Evolutionary conservation across 2,888 invertebrate species (phyloP).

Genomic region (Argyresthia albistria): DNA sequence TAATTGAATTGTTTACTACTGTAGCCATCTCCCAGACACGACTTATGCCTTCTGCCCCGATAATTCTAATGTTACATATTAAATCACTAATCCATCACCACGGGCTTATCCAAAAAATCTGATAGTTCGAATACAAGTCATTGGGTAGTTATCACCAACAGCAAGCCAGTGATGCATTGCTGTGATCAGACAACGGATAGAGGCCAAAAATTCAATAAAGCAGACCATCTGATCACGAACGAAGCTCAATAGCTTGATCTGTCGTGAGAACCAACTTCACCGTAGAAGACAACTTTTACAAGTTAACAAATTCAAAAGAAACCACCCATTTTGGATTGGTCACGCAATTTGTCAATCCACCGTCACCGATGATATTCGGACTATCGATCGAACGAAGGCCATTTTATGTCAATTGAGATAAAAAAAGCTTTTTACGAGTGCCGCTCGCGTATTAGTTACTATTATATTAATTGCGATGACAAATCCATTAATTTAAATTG

Average conservation of each 20-base stretch:
- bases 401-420: constrained; percentile 64
- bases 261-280: constrained; percentile 59
- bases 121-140: too few species aligned
- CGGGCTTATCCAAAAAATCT: neutral
- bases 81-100: too few species aligned
- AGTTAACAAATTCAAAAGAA: constrained; percentile 53
- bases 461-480: constrained; percentile 71
- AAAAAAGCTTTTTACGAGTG: constrained; percentile 50
- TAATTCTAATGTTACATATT: neutral
- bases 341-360: constrained; percentile 69
- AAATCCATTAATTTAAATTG: constrained; percentile 67
- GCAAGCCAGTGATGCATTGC: neutral
- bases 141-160: too few species aligned
- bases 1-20: too few species aligned
- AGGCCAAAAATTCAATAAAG: constrained; percentile 46
- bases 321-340: constrained; percentile 69
- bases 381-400: constrained; percentile 48
- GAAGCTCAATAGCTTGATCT: constrained; percentile 46
- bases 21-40: too few species aligned
- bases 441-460: constrained; percentile 68
- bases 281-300: constrained; percentile 56
- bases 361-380: constrained; percentile 35
- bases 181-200: neutral
- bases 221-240: constrained; percentile 67
- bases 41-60: neutral